phyloP scores from a whole-genome alignment of 2,888 invertebrate species.

The Nowickia ferox region DNA sequence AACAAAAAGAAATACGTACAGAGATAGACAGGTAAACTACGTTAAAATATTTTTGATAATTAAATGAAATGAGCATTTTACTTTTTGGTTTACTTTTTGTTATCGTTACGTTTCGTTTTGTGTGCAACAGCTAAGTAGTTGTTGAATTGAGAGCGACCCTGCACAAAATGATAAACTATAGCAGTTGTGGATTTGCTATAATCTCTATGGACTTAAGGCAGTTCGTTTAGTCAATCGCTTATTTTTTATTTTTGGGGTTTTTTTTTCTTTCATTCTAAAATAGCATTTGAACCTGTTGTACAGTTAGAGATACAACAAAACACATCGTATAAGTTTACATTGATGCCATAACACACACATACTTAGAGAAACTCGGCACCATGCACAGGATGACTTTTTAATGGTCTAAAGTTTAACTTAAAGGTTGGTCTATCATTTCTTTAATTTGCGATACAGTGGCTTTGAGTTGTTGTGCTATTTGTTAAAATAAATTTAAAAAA shows the following conservation, averaged over 20 bases:
- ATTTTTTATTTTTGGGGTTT: conserved; percentile 15
- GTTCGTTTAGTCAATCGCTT: conserved; percentile 26
- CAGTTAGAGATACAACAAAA: conserved; percentile 58
- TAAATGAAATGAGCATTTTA: conserved; percentile 72
- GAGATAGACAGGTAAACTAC: conserved; percentile 39
- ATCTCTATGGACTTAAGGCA: conserved; percentile 58
- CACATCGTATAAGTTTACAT: conserved; percentile 44
- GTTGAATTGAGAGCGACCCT: conserved; percentile 57
- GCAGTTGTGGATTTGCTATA: conserved; percentile 66
- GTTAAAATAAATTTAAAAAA: conserved; percentile 51
- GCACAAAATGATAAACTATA: conserved; percentile 64
- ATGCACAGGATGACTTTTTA: conserved; percentile 63
- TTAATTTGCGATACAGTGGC: conserved; percentile 62
- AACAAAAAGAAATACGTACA: conserved; percentile 17
- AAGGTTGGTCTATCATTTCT: conserved; percentile 65
- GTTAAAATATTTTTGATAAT: conserved; percentile 72
- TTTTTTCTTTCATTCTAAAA: conserved; percentile 27
- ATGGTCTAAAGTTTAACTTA: conserved; percentile 66
- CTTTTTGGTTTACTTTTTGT: conserved; percentile 28
- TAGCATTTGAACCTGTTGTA: conserved; percentile 68
- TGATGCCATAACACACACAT: conserved; percentile 28
- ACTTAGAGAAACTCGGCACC: not conserved
- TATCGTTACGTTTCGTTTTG: conserved; percentile 22
- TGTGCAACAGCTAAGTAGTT: conserved; percentile 50
- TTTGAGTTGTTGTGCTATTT: conserved; percentile 68